Conservation (phyloP, 2,113 vertebrate species). For the Boleophthalmus pectinirostris region DNA sequence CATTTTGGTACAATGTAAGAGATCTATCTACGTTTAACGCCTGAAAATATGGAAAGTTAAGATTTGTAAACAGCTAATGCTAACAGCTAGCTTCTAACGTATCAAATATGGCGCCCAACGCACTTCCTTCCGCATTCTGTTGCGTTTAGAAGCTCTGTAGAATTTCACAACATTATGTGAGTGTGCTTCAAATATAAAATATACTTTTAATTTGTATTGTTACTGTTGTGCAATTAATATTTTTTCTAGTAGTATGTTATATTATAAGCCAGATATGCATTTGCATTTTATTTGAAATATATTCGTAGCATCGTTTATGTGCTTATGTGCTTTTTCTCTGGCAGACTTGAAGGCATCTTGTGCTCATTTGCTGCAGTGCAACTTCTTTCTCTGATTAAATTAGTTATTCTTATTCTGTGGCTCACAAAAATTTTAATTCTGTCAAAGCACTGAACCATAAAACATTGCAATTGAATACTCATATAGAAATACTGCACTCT, state of each 20-base stretch:
- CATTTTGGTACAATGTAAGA: slow-evolving; percentile 27
- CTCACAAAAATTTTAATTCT: too few relatives aligned
- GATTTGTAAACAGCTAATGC: slow-evolving; percentile 46
- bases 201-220: background rate
- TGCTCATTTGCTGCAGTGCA: background rate
- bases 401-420: background rate
- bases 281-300: background rate
- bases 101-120: slow-evolving; percentile 74
- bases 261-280: background rate
- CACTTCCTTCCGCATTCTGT: slow-evolving; percentile 48
- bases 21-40: slow-evolving; percentile 1
- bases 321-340: background rate
- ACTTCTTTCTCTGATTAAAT: background rate
- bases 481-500: too few relatives aligned
- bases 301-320: background rate
- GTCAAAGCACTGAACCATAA: too few relatives aligned
- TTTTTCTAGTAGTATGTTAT: background rate
- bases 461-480: too few relatives aligned
- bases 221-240: background rate
- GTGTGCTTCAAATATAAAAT: background rate
- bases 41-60: slow-evolving; percentile 42
- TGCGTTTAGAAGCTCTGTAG: slow-evolving; percentile 27
- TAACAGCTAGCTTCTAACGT: slow-evolving; percentile 43
- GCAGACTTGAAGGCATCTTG: background rate
- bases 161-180: background rate